Conservation (phyloP, 2,888 invertebrate species). For the Hemicrepidius hirtus region DNA sequence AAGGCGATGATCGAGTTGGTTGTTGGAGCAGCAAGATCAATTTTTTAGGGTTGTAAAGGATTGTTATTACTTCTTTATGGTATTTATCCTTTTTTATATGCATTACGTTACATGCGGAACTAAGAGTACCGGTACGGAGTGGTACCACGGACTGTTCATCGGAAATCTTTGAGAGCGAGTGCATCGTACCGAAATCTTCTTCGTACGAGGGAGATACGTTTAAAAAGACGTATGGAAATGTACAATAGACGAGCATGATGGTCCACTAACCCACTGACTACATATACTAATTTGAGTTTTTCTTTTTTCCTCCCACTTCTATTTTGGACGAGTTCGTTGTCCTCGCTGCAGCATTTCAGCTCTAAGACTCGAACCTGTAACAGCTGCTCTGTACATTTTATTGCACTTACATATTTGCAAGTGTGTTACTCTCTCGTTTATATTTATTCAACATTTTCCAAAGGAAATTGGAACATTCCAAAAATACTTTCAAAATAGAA, state of each 20-base stretch:
- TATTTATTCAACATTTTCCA: too few species aligned
- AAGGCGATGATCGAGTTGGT: not conserved
- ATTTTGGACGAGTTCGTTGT: conserved; percentile 55
- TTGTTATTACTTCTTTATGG: conserved; percentile 34
- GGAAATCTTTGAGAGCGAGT: conserved; percentile 34
- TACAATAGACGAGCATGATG: conserved; percentile 58
- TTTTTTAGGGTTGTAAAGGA: conserved; percentile 3
- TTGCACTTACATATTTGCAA: not conserved
- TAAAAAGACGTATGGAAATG: conserved; percentile 58
- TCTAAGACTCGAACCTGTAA: conserved; percentile 31
- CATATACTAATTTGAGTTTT: conserved; percentile 58
- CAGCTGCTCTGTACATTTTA: conserved; percentile 18
- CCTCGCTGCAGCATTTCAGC: conserved; percentile 54
- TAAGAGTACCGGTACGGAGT: conserved; percentile 42
- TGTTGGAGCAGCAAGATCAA: conserved; percentile 1
- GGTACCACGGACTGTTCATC: conserved; percentile 32
- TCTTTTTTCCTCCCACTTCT: conserved; percentile 57
- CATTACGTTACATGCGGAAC: conserved; percentile 32
- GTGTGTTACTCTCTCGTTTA: too few species aligned
- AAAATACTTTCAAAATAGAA: too few species aligned
- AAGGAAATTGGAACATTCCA: too few species aligned
- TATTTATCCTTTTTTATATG: conserved; percentile 29
- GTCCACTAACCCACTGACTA: conserved; percentile 60
- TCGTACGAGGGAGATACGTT: conserved; percentile 51
- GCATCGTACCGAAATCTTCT: conserved; percentile 34